Conservation (phyloP, 2,888 invertebrate genomes). For the Nycteola revayana region DNA sequence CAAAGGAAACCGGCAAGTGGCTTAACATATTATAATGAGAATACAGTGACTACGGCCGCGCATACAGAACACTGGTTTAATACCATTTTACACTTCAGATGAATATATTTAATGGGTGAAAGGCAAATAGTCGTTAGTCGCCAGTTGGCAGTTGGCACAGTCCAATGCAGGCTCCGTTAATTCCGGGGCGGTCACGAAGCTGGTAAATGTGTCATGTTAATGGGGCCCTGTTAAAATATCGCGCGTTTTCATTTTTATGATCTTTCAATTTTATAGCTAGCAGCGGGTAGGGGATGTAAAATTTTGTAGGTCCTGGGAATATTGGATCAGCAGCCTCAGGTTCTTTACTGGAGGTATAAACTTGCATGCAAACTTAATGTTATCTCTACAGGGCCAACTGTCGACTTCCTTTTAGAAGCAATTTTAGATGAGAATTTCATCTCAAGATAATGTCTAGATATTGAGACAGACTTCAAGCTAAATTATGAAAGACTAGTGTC, state of each 20-base stretch:
- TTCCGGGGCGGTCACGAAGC: constrained; percentile 46
- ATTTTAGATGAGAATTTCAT: too few relatives aligned
- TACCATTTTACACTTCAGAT: constrained; percentile 29
- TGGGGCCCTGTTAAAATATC: constrained; percentile 55
- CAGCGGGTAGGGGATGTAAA: constrained; percentile 24
- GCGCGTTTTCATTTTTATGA: constrained; percentile 57
- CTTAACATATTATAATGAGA: constrained; percentile 1
- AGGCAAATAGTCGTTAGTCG: constrained; percentile 53
- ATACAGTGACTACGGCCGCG: constrained; percentile 1
- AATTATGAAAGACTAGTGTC: too few relatives aligned
- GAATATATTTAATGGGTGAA: constrained; percentile 46
- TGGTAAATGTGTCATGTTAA: constrained; percentile 69
- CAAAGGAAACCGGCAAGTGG: too few relatives aligned
- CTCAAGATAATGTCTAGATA: too few relatives aligned
- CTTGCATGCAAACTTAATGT: too few relatives aligned
- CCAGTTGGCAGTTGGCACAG: constrained; percentile 55
- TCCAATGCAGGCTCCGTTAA: constrained; percentile 52
- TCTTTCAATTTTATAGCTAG: constrained; percentile 55
- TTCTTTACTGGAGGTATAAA: too few relatives aligned
- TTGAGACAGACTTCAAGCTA: too few relatives aligned
- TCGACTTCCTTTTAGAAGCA: too few relatives aligned
- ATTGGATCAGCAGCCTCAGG: too few relatives aligned
- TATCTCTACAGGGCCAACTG: too few relatives aligned
- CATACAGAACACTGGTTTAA: constrained; percentile 21
- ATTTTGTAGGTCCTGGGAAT: constrained; percentile 10